Evolutionary conservation across 2,113 vertebrate species (phyloP).

Genomic region (Anoplopoma fimbria): DNA sequence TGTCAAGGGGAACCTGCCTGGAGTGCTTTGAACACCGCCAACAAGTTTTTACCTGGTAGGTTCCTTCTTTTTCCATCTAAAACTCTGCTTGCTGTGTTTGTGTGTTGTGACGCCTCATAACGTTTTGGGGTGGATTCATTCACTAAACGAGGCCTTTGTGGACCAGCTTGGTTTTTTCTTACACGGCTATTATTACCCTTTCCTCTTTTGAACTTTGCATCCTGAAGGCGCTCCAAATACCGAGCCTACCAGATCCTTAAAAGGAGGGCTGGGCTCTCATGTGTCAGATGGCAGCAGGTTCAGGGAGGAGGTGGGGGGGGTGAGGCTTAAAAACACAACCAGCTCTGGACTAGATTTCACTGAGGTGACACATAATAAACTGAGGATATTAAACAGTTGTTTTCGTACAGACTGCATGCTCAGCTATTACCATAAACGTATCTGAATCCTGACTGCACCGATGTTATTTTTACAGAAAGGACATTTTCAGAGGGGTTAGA

Average conservation of each 20-base stretch:
- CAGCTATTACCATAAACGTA: slow-evolving; percentile 3
- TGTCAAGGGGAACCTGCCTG: slow-evolving; percentile 75
- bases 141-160: slow-evolving; percentile 60
- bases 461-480: background rate
- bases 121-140: slow-evolving; percentile 60
- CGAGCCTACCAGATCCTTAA: slow-evolving; percentile 83
- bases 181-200: slow-evolving; percentile 83
- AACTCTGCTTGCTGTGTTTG: slow-evolving; percentile 18
- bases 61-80: slow-evolving; percentile 19
- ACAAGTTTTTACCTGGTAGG: slow-evolving; percentile 80
- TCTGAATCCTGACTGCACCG: background rate
- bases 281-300: slow-evolving; percentile 65
- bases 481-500: background rate
- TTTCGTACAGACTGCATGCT: slow-evolving; percentile 25
- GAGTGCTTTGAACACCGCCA: slow-evolving; percentile 65
- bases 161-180: slow-evolving; percentile 60
- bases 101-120: slow-evolving; percentile 22
- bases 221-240: slow-evolving; percentile 79
- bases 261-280: slow-evolving; percentile 80
- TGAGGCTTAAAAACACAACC: slow-evolving; percentile 49
- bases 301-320: slow-evolving; percentile 22
- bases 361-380: slow-evolving; percentile 48
- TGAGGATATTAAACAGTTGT: slow-evolving; percentile 31
- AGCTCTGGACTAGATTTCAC: slow-evolving; percentile 68
- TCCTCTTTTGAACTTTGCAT: slow-evolving; percentile 83